Base-by-base conservation (phyloP, 2,888 invertebrate genomes). In the Dynastes maya region DNA sequence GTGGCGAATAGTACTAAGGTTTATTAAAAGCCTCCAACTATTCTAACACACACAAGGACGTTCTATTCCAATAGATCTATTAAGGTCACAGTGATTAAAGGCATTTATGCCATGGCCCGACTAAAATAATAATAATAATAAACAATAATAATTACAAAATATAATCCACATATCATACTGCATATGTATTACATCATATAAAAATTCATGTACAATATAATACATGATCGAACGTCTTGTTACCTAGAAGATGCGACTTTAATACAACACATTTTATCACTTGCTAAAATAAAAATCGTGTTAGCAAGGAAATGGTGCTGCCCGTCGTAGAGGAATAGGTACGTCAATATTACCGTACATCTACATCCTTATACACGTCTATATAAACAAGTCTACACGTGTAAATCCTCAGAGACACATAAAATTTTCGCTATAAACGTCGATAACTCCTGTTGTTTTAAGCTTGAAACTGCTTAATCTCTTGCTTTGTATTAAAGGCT, bases 391-490 rank as follows among this genome's bases (percentile, higher is more conserved):
- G 72, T 74, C 45, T 79, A 74, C 64, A 79, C 79, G 77, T 74
- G 77, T 61, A 68, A 77, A 78, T 65, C 78, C 72, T 37, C 74
- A 53, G 79, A 77, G 79, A 79, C 77, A 79, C 79, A 79, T 79
- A 79, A 79, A 79, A 79, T 79, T 76, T 77, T 79, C 79, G 79
- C 64, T 79, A 74, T 79, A 77, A 79, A 79, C 79, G 79, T 77
- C 77, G 79, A 79, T 79, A 79, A 79, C 79, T 79, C 74, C 79
- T 74, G 79, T 77, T 77, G 79, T 77, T 79, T 76, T 79, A 67
- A 79, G 79, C 79, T 67, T 32, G 74, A 65, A 74, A 75, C 79
- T 77, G 77, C 77, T 79, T 79, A 79, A 79, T 79, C 77, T 77
- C 79, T 79, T 77, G 77, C 74, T 72, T 79, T 79, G 79, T 79